Base-by-base conservation (phyloP, 2,888 invertebrate genomes). In the Biston stratarius region DNA sequence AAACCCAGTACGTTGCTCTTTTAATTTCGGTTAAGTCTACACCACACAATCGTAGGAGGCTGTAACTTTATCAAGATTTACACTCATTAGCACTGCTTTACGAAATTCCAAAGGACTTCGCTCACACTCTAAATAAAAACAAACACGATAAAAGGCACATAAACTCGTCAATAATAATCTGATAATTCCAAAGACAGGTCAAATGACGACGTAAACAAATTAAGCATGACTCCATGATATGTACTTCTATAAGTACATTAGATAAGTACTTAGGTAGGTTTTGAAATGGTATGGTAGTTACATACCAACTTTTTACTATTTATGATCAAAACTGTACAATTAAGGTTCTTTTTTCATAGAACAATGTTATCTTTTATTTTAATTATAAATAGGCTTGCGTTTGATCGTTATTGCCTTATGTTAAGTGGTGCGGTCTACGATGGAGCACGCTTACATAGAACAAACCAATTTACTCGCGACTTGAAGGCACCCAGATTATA, bases 21-120 rank as follows among this genome's bases (percentile, higher is more conserved):
- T 82, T 76, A 74, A 84, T 81, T 87, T 87, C 86, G 90, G 90
- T 88, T 82, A 90, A 74, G 80, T 85, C 83, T 89, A 91, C 85
- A 87, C 42, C 36, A 59, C 47, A 51, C 62, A 59, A 56, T 64
- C 65, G 64, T 49, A 60, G 70, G 69, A 75, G 76, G 69, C 73
- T 62, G 6, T 9, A 64, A 53, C 78, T 75, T 75, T 83, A 83
- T 85, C 58, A 58, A 74, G 70, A 77, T 72, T 75, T 67, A 67
- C 59, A 57, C 61, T 45, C 60, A 70, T 69, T 69, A 73, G 70
- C 62, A 64, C 49, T 44, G 61, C 59, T 64, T 60, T 61, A 69
- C 68, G 57, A 63, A 71, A 71, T 67, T 71, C 67, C 42, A 67
- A 9, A 47, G 33, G 9, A 49, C 48, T 10, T 40, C 44, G 24